Evolutionary conservation across 2,888 invertebrate species (phyloP).

Genomic region (Eugnorisma glareosa): DNA sequence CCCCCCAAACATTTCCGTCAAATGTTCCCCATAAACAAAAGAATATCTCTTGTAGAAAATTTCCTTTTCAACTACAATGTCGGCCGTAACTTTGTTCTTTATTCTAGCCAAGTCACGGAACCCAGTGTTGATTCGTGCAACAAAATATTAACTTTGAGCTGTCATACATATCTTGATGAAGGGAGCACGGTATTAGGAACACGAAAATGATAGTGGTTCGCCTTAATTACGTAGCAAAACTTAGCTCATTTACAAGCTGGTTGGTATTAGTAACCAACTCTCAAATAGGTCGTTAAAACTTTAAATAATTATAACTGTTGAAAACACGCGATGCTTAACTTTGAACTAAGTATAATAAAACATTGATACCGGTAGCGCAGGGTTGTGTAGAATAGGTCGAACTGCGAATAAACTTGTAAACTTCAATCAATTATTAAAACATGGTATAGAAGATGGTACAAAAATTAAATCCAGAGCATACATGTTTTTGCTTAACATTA

Average conservation of each 20-base stretch:
- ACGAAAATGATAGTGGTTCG: conserved; percentile 67
- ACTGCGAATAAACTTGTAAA: conserved; percentile 20
- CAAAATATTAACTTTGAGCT: conserved; percentile 74
- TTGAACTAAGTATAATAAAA: conserved; percentile 59
- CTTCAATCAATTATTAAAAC: background rate
- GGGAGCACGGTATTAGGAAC: conserved; percentile 69
- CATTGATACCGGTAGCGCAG: conserved; percentile 15
- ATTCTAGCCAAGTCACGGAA: conserved; percentile 59
- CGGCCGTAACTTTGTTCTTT: conserved; percentile 53
- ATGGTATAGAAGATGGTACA: too few species aligned
- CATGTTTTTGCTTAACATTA: too few species aligned
- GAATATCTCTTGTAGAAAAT: conserved; percentile 54
- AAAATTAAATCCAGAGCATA: too few species aligned
- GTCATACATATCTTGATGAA: conserved; percentile 77
- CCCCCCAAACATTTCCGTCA: conserved; percentile 40
- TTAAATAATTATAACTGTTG: conserved; percentile 69
- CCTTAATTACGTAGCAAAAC: conserved; percentile 69
- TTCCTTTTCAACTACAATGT: conserved; percentile 49
- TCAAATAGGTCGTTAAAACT: conserved; percentile 70
- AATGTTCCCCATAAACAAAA: conserved; percentile 44
- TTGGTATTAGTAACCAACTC: conserved; percentile 46
- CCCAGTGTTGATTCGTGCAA: conserved; percentile 68
- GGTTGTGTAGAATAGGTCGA: conserved; percentile 1
- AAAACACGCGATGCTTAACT: conserved; percentile 72
- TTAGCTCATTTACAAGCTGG: conserved; percentile 63